Percentiles rank a stretch among this genome's conserved stretches.
phyloP scores from a whole-genome alignment of 2,797 vertebrate species.

The Petrocephalus sullivani region DNA sequence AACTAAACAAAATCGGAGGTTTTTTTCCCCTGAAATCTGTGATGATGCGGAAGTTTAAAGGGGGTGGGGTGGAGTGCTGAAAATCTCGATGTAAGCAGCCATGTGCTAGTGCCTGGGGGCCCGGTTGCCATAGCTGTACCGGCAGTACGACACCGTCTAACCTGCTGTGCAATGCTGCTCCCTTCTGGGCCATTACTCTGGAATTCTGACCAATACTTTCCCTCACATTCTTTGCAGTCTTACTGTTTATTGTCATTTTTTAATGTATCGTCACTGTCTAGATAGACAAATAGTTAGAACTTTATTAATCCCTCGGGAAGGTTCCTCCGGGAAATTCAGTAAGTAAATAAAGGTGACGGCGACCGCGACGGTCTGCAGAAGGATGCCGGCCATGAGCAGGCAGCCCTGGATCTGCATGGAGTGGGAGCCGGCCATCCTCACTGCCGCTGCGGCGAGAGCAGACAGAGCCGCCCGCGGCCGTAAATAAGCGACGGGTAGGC shows the following conservation, averaged over 20 bases:
- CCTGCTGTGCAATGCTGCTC: background rate
- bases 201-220: background rate
- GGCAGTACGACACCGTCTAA: background rate
- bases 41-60: background rate
- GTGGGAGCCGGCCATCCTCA: slow-evolving; percentile 58
- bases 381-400: slow-evolving; percentile 68
- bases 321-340: too few species aligned
- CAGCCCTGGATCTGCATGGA: slow-evolving; percentile 61
- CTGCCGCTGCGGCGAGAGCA: slow-evolving; percentile 19
- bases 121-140: background rate
- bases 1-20: slow-evolving; percentile 16
- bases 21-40: slow-evolving; percentile 2
- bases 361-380: slow-evolving; percentile 80
- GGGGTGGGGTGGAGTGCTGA: too few species aligned
- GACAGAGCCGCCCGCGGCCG: slow-evolving; percentile 27
- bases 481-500: slow-evolving; percentile 27
- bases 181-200: background rate
- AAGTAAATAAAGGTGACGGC: slow-evolving; percentile 85
- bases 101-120: background rate
- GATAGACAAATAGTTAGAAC: too few species aligned
- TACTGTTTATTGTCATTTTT: background rate
- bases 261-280: background rate
- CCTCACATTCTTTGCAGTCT: background rate
- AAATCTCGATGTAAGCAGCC: background rate
- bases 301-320: too few species aligned